These are phyloP conservation scores for Acleris laterana DNA, from an alignment of 2,888 invertebrate species.

Conservation along the genomic window DNA sequence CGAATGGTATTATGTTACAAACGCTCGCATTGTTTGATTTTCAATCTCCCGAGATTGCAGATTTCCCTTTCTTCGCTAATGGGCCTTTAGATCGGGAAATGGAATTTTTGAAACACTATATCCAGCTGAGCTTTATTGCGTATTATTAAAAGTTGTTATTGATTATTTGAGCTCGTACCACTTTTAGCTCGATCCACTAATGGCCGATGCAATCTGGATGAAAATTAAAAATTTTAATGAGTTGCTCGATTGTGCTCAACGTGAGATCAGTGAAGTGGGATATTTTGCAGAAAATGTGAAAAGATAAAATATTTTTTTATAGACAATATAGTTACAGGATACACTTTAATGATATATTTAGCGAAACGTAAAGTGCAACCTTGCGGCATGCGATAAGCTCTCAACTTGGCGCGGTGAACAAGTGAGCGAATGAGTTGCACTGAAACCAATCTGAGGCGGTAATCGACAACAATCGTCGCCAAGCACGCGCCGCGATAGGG, in stretches of 20 bases:
- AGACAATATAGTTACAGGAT: no score
- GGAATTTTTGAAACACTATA: slow-evolving; percentile 66
- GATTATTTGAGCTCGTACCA: slow-evolving; percentile 52
- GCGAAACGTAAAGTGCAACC: background rate
- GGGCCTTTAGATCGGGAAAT: slow-evolving; percentile 59
- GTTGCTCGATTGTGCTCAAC: slow-evolving; percentile 62
- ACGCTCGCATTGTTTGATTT: slow-evolving; percentile 76
- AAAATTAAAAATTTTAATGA: slow-evolving; percentile 69
- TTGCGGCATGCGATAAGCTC: slow-evolving; percentile 4
- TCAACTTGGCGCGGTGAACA: slow-evolving; percentile 11
- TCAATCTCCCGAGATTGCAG: slow-evolving; percentile 72
- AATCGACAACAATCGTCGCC: slow-evolving; percentile 60
- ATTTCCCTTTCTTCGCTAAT: slow-evolving; percentile 69
- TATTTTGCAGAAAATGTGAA: background rate
- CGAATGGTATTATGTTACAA: slow-evolving; percentile 75
- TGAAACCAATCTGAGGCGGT: slow-evolving; percentile 54
- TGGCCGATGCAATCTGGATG: slow-evolving; percentile 52
- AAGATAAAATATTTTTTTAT: background rate
- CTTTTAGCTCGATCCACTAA: slow-evolving; percentile 49
- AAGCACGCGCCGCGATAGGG: slow-evolving; percentile 58
- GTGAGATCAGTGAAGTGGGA: slow-evolving; percentile 46
- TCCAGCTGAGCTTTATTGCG: slow-evolving; percentile 56
- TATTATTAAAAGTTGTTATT: slow-evolving; percentile 65
- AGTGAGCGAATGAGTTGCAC: slow-evolving; percentile 25
- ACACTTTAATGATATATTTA: no score